These are phyloP conservation scores for Drosophila lacertosa DNA, from an alignment of 1,140 invertebrate genomes.

Conservation along the genomic window DNA sequence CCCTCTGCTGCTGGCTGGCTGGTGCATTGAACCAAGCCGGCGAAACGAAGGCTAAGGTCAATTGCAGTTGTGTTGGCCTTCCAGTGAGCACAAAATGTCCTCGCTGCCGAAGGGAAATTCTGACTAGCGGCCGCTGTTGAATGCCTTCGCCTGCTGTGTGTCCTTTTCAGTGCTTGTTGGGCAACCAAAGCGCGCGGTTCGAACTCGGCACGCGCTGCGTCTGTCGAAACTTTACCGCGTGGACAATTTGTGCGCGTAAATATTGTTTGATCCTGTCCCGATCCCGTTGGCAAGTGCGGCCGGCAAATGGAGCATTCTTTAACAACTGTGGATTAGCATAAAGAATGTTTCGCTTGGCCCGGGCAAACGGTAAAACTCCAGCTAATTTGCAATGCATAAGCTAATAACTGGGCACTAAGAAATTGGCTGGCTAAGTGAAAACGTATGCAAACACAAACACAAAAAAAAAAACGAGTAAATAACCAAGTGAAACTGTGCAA, in stretches of 20 bases:
- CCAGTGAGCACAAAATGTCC: slow-evolving; percentile 67
- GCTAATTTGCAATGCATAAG: slow-evolving; percentile 60
- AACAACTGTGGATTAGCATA: slow-evolving; percentile 72
- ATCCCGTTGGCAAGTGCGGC: slow-evolving; percentile 31
- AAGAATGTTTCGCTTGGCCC: slow-evolving; percentile 45
- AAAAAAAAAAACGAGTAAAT: slow-evolving; percentile 30
- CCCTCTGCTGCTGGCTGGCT: slow-evolving; percentile 29
- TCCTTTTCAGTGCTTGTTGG: slow-evolving; percentile 64
- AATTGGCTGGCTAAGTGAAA: slow-evolving; percentile 38
- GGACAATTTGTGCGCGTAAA: slow-evolving; percentile 33
- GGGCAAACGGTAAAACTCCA: slow-evolving; percentile 14
- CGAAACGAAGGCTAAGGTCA: slow-evolving; percentile 77
- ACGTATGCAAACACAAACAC: slow-evolving; percentile 14
- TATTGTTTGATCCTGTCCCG: slow-evolving; percentile 20
- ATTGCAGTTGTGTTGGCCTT: slow-evolving; percentile 60
- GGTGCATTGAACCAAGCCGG: slow-evolving; percentile 73
- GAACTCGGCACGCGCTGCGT: slow-evolving; percentile 1
- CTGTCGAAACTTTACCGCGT: background rate
- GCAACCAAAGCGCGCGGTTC: slow-evolving; percentile 66
- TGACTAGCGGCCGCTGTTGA: slow-evolving; percentile 42
- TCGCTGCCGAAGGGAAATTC: slow-evolving; percentile 40
- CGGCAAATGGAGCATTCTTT: slow-evolving; percentile 60
- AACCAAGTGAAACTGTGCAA: slow-evolving; percentile 19
- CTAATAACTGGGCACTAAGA: slow-evolving; percentile 47
- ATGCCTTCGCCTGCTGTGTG: slow-evolving; percentile 22